Evolutionary conservation across 2,797 vertebrate genomes (phyloP), one percentile per base, ranked within the genome.

Genomic region (Melanotaenia trifasciata): DNA sequence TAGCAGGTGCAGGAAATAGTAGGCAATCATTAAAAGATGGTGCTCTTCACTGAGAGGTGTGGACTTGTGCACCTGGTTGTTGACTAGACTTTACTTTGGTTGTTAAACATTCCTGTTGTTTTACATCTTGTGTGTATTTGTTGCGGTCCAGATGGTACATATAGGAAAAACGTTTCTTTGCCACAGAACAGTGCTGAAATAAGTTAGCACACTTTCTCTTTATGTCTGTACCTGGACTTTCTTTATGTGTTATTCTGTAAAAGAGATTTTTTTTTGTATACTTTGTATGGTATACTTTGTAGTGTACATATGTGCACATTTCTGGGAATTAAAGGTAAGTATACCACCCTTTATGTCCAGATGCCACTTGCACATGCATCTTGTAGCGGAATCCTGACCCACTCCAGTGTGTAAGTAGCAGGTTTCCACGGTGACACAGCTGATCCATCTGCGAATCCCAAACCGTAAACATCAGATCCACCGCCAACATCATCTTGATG

Each of bases 301-400:
- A 58, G 35, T 61, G 58, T 64, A 74, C 72, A 58, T 35, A 32
- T 38, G 67, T 79, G 72, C 76, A 74, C 66, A 13, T 79, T 58
- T 80, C 45, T 78, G 3, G 79, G 68, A 68, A 57, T 66, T 80
- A 5, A 28, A 79, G 87, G 91, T 91, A 91, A 92, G 89, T 91
- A 89, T 73, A 67, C 40, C 9, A 12, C 35, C 70, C 58, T 30
- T 13, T 13, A 40, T 72, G 60, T 81, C 43, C 56, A 11, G 61
- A 72, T 62, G 67, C 70, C 68, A 67, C 69, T 18, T 30, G 51
- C 54, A 71, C 77, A 76, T 45, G 50, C 1, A 54, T 72, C 63
- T 59, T 50, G 18, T 58, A 35, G 71, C 64, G 66, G 70, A 88
- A 70, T 67, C 73, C 67, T 11, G 50, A 50, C 54, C 73, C 53